Evolutionary conservation across 2,888 invertebrate species (phyloP), one percentile per base, ranked within the genome.

Genomic region (Taenaris catops): DNA sequence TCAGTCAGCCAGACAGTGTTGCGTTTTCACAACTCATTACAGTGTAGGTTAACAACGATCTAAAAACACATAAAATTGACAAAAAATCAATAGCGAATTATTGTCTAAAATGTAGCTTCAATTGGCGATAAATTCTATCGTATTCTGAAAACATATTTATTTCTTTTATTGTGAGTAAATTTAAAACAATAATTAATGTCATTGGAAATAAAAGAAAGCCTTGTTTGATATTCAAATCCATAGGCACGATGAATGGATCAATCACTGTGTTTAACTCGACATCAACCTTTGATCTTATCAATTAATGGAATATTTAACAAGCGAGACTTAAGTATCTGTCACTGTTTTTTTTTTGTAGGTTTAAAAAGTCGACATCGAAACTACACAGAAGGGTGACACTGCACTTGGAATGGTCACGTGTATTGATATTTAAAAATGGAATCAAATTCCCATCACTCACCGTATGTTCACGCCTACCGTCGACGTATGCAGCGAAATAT

Each of bases 301-400:
- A 28, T 18, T 63, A 72, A 74, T 73, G 55, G 71, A 79, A 76
- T 73, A 74, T 70, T 79, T 72, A 75, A 78, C 58, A 50, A 60
- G 31, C 57, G 43, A 43, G 58, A 54, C 66, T 66, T 61, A 62
- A 49, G 47, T 41, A 46, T 41, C 42, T 29, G 34, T 21, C 8
- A 8, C 11, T 31, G 24, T 9, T 28, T 31, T 4, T 12, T n/a
- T n/a, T n/a, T n/a, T 25, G 21, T 29, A 31, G 2, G 14, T 34
- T 38, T 21, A 25, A 38, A 37, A 38, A 37, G 32, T 25, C 8
- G 10, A 32, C 17, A 23, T 26, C 10, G 17, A 41, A 41, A 29
- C 26, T 5, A 23, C 41, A 34, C 26, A 34, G 10, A 17, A 14
- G 21, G 29, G 29, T 16, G 23, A 38, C 14, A 34, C 8, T 8